These are phyloP conservation scores for Glaucopsyche alexis DNA, from an alignment of 2,888 invertebrate genomes.

Conservation along the genomic window DNA sequence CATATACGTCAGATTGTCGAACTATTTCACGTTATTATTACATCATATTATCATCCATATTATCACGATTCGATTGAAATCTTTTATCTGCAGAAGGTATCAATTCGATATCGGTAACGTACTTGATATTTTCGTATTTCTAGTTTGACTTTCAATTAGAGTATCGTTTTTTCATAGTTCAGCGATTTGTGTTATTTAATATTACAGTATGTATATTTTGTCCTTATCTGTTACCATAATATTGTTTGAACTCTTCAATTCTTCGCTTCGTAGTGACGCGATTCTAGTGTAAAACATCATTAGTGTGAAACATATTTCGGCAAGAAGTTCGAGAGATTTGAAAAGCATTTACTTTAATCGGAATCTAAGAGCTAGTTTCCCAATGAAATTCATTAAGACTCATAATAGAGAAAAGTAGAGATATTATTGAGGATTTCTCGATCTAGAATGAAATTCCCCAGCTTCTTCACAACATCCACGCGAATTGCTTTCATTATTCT, in stretches of 20 bases:
- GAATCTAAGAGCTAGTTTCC: too few species aligned
- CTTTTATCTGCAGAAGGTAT: constrained; percentile 8
- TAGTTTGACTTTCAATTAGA: background rate
- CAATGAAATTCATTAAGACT: background rate
- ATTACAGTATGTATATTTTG: background rate
- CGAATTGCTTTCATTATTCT: constrained; percentile 9
- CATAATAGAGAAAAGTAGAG: background rate
- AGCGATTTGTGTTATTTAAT: background rate
- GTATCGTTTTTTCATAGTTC: background rate
- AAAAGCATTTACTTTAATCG: too few species aligned
- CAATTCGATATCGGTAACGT: background rate
- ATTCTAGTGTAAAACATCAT: too few species aligned
- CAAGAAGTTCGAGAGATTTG: too few species aligned
- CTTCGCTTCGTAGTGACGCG: too few species aligned
- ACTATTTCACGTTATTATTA: background rate
- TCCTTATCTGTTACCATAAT: background rate
- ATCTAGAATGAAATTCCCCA: background rate
- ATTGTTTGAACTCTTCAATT: background rate
- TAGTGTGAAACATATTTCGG: too few species aligned
- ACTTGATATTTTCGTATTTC: background rate
- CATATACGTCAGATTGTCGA: background rate
- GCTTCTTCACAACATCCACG: background rate
- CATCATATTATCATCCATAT: background rate
- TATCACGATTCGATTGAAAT: constrained; percentile 22
- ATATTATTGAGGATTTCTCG: background rate